Evolutionary conservation across 2,888 invertebrate genomes (phyloP), one percentile per base, ranked within the genome.

Genomic region (Torymus tubicola): DNA sequence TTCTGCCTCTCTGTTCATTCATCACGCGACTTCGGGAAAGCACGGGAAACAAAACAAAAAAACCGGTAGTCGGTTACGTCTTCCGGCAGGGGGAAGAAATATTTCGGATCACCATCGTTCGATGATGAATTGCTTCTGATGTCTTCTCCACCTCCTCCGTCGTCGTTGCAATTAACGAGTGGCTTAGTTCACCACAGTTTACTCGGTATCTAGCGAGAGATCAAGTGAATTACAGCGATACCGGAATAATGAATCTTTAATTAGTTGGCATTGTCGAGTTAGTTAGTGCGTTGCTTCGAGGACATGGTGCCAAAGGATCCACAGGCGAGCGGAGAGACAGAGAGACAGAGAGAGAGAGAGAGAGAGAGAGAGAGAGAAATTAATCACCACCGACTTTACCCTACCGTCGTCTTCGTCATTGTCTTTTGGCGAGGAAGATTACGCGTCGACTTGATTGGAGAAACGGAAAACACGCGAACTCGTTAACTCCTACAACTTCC

Each of bases 251-350:
- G 85, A 86, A 87, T 86, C 84, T 85, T 87, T 85, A 87, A 88
- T 87, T 86, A 87, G 86, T 87, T 85, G 79, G 83, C 84, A 85
- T 84, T 87, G 85, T 85, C 82, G 82, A 81, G 83, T 84, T 84
- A 86, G 85, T 86, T 86, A 80, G 84, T 73, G 69, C 79, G 73
- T 31, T 64, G 18, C 63, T 77, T 70, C 70, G 57, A 70, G 77
- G 70, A 70, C 58, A 57, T 18, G 3, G 31, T 31, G 5, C 5
- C 31, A 31, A 31, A 31, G 31, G 11, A 18, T n/a, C 52, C 12
- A 42, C 16, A 2, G 21, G 21, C 2, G 21, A 21, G 21, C 21
- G 2, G 21, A 21, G 21, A 21, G 21, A 21, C 1, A 21, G 24
- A 50, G 50, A 52, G 18, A 16, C 0, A 16, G 21, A 16, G 52